phyloP scores from a whole-genome alignment of 2,888 invertebrate species.

The Belgica antarctica region DNA sequence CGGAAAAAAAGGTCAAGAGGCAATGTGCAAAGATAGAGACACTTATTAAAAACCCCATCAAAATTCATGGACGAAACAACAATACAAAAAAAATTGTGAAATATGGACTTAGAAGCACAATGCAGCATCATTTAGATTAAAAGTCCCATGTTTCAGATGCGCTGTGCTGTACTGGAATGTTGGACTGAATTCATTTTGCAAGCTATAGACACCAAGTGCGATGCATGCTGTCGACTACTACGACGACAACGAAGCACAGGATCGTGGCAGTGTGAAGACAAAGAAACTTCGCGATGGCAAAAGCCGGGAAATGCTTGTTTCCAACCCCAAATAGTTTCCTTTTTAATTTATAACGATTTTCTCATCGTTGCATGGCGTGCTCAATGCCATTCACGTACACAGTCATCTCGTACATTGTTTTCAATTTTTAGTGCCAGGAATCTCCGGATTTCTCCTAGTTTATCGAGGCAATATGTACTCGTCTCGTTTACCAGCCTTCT shows the following conservation, averaged over 20 bases:
- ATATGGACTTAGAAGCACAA: conserved; percentile 21
- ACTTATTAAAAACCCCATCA: conserved; percentile 20
- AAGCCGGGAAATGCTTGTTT: background rate
- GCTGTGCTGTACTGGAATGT: conserved; percentile 23
- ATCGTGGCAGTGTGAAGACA: background rate
- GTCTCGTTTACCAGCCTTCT: background rate
- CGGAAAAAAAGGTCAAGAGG: conserved; percentile 10
- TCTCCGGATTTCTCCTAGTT: conserved; percentile 19
- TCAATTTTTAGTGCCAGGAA: conserved; percentile 25
- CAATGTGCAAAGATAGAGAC: conserved; percentile 3
- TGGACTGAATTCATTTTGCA: conserved; percentile 8
- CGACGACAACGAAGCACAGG: background rate
- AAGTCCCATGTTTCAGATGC: conserved; percentile 37
- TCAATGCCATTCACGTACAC: background rate
- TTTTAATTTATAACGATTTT: conserved; percentile 39
- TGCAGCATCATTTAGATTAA: conserved; percentile 42
- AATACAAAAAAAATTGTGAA: background rate
- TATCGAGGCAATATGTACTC: conserved; percentile 32
- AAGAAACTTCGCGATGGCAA: background rate
- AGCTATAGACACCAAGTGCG: conserved; percentile 6
- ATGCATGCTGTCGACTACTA: background rate
- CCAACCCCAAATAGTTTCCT: background rate
- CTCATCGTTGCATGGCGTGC: background rate
- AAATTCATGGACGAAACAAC: conserved; percentile 2
- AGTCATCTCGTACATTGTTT: conserved; percentile 35